These are phyloP conservation scores for Masnerella sp. DNA, from an alignment of 2,888 invertebrate species.

Conservation along the genomic window DNA sequence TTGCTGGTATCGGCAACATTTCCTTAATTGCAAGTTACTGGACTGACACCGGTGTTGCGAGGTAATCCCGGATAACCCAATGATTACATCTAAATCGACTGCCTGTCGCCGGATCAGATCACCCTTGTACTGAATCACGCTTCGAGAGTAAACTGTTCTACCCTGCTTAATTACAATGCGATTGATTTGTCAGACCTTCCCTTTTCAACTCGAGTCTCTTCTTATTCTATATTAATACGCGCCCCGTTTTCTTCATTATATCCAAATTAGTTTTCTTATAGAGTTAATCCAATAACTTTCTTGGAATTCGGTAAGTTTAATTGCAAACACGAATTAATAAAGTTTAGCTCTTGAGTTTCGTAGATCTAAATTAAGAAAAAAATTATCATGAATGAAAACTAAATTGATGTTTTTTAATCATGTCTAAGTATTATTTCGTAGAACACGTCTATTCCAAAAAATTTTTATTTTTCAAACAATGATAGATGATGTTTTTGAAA, in stretches of 20 bases:
- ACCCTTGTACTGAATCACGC: slow-evolving; percentile 57
- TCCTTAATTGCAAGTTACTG: slow-evolving; percentile 62
- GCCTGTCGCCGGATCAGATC: slow-evolving; percentile 63
- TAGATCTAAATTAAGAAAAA: no score
- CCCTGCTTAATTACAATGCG: slow-evolving; percentile 70
- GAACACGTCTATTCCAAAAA: no score
- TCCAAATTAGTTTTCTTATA: neutral
- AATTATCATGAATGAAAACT: no score
- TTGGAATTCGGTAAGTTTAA: no score
- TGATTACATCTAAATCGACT: slow-evolving; percentile 66
- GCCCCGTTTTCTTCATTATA: slow-evolving; percentile 15
- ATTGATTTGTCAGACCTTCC: slow-evolving; percentile 69
- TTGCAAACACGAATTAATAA: no score
- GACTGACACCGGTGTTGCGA: slow-evolving; percentile 55
- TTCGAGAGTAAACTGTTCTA: slow-evolving; percentile 52
- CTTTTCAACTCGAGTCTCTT: slow-evolving; percentile 27
- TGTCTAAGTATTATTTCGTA: no score
- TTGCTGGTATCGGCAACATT: slow-evolving; percentile 53
- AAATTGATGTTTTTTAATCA: no score
- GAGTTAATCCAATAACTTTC: no score
- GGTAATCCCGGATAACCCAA: slow-evolving; percentile 64
- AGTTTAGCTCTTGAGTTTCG: no score
- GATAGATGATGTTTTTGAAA: no score
- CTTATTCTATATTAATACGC: slow-evolving; percentile 35
- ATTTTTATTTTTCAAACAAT: no score